A percentile compares a stretch with the other conserved stretches of the same genome.
Conservation (phyloP, 2,113 vertebrate species). For the Eptatretus burgeri region DNA sequence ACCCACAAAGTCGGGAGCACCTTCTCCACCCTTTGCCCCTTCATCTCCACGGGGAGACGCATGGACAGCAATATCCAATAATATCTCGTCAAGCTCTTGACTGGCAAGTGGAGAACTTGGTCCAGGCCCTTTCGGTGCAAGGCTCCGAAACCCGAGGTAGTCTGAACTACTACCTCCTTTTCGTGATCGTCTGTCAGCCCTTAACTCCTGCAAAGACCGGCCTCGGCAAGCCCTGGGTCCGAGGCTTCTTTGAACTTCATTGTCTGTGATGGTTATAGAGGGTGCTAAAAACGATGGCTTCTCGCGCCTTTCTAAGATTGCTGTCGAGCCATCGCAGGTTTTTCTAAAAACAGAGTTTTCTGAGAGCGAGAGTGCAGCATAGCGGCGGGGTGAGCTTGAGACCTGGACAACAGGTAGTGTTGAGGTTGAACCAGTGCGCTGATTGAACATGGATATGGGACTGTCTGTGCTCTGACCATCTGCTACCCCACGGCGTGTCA, state of each 20-base stretch:
- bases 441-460: not conserved
- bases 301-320: conserved; percentile 15
- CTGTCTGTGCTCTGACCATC: not conserved
- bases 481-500: not conserved
- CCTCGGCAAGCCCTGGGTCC: not conserved
- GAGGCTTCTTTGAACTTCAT: conserved; percentile 25
- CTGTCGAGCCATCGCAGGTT: conserved; percentile 21
- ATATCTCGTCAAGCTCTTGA: conserved; percentile 4
- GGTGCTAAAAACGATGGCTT: conserved; percentile 64
- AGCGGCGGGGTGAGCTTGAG: conserved; percentile 67
- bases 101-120: not conserved
- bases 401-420: conserved; percentile 40
- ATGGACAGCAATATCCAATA: not conserved
- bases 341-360: conserved; percentile 57
- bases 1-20: too few species aligned
- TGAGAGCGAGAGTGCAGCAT: conserved; percentile 58
- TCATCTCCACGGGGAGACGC: not conserved
- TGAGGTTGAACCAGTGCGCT: not conserved
- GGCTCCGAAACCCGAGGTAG: conserved; percentile 1
- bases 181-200: not conserved
- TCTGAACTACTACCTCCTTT: not conserved
- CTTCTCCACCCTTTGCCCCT: too few species aligned
- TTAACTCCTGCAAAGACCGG: not conserved
- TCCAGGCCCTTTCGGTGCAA: not conserved
- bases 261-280: conserved; percentile 86